A percentile compares a stretch with the other conserved stretches of the same genome.
phyloP scores from a whole-genome alignment of 1,140 invertebrate genomes.

The Drosophila dunni region DNA sequence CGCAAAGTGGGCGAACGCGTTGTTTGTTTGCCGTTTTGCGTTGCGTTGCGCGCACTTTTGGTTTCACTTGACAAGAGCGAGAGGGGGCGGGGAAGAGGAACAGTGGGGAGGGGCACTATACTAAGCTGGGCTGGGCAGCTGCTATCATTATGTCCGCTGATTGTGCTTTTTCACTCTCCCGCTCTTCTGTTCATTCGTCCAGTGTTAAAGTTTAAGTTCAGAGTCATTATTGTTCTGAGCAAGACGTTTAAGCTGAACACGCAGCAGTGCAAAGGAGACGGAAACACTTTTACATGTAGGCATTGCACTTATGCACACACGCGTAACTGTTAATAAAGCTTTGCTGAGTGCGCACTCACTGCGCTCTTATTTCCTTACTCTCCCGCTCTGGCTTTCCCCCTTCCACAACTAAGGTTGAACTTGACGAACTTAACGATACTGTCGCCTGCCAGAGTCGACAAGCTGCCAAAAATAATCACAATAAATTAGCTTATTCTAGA shows the following conservation, averaged over 20 bases:
- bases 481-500: not conserved
- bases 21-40: slow-evolving; percentile 63
- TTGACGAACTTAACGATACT: too few species aligned
- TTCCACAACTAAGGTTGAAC: too few species aligned
- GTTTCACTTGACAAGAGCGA: slow-evolving; percentile 68
- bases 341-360: too few species aligned
- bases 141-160: slow-evolving; percentile 44
- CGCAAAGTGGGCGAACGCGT: slow-evolving; percentile 75
- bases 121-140: slow-evolving; percentile 24
- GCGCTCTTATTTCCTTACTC: too few species aligned
- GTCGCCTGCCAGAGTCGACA: not conserved
- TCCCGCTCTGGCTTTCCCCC: too few species aligned
- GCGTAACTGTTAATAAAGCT: too few species aligned
- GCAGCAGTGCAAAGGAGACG: not conserved
- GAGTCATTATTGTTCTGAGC: slow-evolving; percentile 66
- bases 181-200: slow-evolving; percentile 29
- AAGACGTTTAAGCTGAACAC: slow-evolving; percentile 6
- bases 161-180: slow-evolving; percentile 25
- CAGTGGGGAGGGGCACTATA: not conserved
- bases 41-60: slow-evolving; percentile 64
- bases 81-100: slow-evolving; percentile 1
- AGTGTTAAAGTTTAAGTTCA: slow-evolving; percentile 80
- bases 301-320: not conserved
- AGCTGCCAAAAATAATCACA: not conserved
- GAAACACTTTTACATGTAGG: not conserved